Evolutionary conservation across 2,113 vertebrate genomes (phyloP).

Genomic region (Leptobrachium ailaonicum): DNA sequence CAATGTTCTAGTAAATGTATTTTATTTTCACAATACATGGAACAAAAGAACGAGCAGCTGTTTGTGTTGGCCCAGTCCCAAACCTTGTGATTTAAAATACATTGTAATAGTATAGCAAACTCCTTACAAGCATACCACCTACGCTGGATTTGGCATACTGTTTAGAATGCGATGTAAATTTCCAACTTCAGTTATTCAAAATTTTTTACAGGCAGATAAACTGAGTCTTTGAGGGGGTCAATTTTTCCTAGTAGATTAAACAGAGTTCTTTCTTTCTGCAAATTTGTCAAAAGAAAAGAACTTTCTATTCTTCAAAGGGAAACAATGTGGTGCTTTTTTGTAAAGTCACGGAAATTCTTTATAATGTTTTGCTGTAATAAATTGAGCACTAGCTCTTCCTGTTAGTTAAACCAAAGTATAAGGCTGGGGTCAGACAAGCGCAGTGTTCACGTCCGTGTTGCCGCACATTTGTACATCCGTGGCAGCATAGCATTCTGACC

Average conservation of each 20-base stretch:
- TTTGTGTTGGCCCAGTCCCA: constrained; percentile 23
- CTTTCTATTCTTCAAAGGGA: constrained; percentile 12
- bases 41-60: constrained; percentile 32
- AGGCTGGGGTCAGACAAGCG: too few species aligned
- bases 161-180: constrained; percentile 35
- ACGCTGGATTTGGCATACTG: constrained; percentile 32
- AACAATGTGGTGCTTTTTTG: constrained; percentile 1
- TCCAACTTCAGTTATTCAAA: constrained; percentile 21
- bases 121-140: constrained; percentile 28
- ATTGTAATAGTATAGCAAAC: constrained; percentile 18
- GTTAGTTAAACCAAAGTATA: background rate
- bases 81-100: constrained; percentile 28
- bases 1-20: constrained; percentile 5
- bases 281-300: constrained; percentile 5
- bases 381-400: too few species aligned
- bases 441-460: too few species aligned
- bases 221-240: constrained; percentile 26
- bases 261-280: background rate
- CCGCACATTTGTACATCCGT: too few species aligned
- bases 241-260: constrained; percentile 15
- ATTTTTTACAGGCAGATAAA: constrained; percentile 27
- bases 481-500: too few species aligned
- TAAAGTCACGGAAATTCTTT: background rate
- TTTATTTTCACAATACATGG: background rate
- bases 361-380: background rate